Percentiles rank a stretch among this genome's conserved stretches.
Conservation (phyloP, 30 jellyfish, hydroid and myxozoan species). For the Hydra vulgaris region DNA sequence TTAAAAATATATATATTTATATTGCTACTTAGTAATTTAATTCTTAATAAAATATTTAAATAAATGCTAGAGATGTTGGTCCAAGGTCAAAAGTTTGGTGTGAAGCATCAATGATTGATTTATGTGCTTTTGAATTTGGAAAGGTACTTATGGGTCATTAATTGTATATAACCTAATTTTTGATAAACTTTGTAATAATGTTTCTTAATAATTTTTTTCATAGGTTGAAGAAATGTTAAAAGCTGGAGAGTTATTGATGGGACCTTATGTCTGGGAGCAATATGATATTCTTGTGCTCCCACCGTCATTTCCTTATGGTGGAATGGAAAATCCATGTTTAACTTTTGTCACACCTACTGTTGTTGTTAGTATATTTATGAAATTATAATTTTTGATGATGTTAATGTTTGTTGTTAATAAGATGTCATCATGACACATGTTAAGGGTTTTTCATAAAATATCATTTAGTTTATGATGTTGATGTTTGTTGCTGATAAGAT, state of each 20-base stretch:
- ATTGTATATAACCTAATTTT: too few relatives aligned
- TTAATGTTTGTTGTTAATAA: too few relatives aligned
- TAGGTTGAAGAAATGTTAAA: slow-evolving; percentile 75
- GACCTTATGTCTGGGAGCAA: slow-evolving; percentile 85
- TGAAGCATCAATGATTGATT: slow-evolving; percentile 60
- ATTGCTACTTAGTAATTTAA: not conserved
- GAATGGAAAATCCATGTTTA: slow-evolving; percentile 97
- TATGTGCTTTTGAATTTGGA: slow-evolving; percentile 74
- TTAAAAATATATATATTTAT: too few relatives aligned
- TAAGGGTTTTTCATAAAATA: too few relatives aligned
- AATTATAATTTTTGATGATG: not conserved
- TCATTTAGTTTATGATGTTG: too few relatives aligned
- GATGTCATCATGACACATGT: too few relatives aligned
- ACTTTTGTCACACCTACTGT: slow-evolving; percentile 88
- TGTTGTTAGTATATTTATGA: slow-evolving; percentile 32
- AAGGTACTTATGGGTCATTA: slow-evolving; percentile 29
- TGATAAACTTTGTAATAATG: too few relatives aligned
- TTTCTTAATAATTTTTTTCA: not conserved
- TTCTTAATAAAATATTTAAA: not conserved
- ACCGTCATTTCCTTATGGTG: slow-evolving; percentile 97
- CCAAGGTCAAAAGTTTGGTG: slow-evolving; percentile 90
- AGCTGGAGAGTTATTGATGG: slow-evolving; percentile 72
- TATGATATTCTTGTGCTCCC: slow-evolving; percentile 82
- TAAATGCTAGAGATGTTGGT: slow-evolving; percentile 49
- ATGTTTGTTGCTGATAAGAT: too few relatives aligned